These are phyloP conservation scores for Cossypha caffra DNA, from an alignment of 2,797 vertebrate genomes.

Conservation along the genomic window DNA sequence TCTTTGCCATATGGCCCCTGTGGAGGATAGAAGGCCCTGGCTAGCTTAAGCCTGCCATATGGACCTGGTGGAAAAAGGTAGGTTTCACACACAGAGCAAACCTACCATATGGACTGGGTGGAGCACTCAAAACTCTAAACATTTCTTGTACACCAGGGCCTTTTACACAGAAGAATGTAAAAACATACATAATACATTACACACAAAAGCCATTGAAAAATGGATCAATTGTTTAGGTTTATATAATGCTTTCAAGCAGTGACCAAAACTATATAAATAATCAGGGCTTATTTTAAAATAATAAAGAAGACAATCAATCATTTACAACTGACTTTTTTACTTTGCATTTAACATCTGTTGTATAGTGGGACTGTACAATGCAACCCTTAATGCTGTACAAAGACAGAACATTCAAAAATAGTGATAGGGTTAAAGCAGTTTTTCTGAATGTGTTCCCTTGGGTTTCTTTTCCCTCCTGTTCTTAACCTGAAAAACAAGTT, in stretches of 20 bases:
- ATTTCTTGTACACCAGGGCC: conserved; percentile 66
- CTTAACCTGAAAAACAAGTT: background rate
- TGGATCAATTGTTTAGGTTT: conserved; percentile 82
- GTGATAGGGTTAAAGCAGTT: conserved; percentile 58
- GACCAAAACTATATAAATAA: conserved; percentile 83
- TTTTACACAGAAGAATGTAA: conserved; percentile 73
- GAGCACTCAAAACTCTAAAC: conserved; percentile 67
- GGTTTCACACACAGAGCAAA: conserved; percentile 74
- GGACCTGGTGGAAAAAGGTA: conserved; percentile 77
- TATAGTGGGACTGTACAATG: conserved; percentile 71
- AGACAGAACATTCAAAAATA: conserved; percentile 53
- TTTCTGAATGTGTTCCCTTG: conserved; percentile 35
- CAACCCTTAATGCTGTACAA: conserved; percentile 67
- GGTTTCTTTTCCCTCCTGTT: background rate
- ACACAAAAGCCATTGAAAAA: conserved; percentile 74
- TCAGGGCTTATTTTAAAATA: conserved; percentile 81
- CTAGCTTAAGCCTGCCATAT: conserved; percentile 78
- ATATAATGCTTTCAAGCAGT: conserved; percentile 80
- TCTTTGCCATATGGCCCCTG: conserved; percentile 80
- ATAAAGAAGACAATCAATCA: conserved; percentile 83
- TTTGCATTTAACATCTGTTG: conserved; percentile 82
- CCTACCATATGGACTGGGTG: conserved; percentile 80
- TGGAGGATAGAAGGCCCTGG: conserved; percentile 76
- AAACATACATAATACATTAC: conserved; percentile 79
- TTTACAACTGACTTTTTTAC: conserved; percentile 84